Conservation (phyloP, 2,113 vertebrate species). For the Scopus umbretta region DNA sequence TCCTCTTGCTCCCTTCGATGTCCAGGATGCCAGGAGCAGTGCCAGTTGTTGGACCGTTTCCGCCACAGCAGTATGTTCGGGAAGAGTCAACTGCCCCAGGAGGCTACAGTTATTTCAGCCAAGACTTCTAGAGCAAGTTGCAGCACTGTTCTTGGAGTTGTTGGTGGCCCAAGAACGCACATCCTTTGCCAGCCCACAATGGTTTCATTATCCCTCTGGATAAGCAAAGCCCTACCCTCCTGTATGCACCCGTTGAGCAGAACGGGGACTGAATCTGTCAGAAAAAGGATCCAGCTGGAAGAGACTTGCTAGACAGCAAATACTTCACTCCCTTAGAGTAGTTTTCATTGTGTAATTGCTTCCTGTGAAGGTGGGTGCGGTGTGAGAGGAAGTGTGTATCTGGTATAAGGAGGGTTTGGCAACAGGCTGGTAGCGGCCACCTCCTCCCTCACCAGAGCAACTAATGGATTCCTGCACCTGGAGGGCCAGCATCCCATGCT, state of each 20-base stretch:
- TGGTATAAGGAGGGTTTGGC: conserved; percentile 17
- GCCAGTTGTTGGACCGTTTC: conserved; percentile 50
- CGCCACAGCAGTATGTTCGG: conserved; percentile 61
- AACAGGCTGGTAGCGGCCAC: not conserved
- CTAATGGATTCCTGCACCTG: not conserved
- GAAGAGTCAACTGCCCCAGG: conserved; percentile 69
- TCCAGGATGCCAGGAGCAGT: conserved; percentile 73
- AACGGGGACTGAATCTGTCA: conserved; percentile 32
- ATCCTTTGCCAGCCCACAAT: conserved; percentile 57
- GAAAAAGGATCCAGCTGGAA: conserved; percentile 62
- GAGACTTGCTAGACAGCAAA: conserved; percentile 60
- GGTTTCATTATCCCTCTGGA: conserved; percentile 64
- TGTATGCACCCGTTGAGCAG: conserved; percentile 35
- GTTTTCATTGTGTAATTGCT: conserved; percentile 66
- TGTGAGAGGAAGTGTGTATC: conserved; percentile 35
- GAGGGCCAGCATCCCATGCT: not conserved
- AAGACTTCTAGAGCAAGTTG: conserved; percentile 63
- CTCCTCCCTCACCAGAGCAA: conserved; percentile 6
- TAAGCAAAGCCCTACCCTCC: conserved; percentile 57
- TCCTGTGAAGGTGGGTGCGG: conserved; percentile 54
- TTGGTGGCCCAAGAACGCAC: conserved; percentile 49
- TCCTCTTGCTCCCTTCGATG: not conserved
- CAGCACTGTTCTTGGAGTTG: conserved; percentile 49
- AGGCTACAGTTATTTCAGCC: conserved; percentile 68
- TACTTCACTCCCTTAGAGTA: conserved; percentile 66